Percentiles rank a stretch among this genome's conserved stretches.
Evolutionary conservation across 2,888 invertebrate genomes (phyloP).

Genomic region (Heliconius aoede): DNA sequence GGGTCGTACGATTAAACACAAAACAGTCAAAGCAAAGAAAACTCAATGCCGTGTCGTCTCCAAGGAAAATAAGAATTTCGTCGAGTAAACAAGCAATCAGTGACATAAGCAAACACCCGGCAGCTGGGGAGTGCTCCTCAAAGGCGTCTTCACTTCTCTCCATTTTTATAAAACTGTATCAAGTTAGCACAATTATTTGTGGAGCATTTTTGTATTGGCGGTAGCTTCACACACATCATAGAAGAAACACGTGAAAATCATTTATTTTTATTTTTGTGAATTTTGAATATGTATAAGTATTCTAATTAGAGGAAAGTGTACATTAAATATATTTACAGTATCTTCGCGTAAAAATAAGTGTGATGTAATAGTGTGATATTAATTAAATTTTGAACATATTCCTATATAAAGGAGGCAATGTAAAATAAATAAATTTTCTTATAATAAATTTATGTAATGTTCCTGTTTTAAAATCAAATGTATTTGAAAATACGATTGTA

Average conservation of each 20-base stretch:
- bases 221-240: neutral
- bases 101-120: slow-evolving; percentile 72
- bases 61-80: slow-evolving; percentile 70
- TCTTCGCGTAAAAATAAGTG: too few relatives aligned
- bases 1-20: slow-evolving; percentile 14
- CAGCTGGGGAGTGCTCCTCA: slow-evolving; percentile 64
- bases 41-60: slow-evolving; percentile 16
- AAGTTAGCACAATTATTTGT: slow-evolving; percentile 22
- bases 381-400: too few relatives aligned
- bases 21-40: slow-evolving; percentile 11
- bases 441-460: neutral
- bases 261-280: neutral
- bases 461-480: neutral
- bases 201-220: neutral
- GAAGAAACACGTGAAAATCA: neutral
- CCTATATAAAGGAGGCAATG: too few relatives aligned
- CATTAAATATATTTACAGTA: too few relatives aligned
- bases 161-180: slow-evolving; percentile 58
- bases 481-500: neutral
- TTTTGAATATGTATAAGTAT: too few relatives aligned
- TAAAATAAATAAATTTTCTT: too few relatives aligned
- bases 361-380: too few relatives aligned
- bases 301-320: too few relatives aligned
- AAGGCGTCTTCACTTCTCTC: slow-evolving; percentile 64
- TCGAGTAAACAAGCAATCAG: slow-evolving; percentile 79